phyloP scores from a whole-genome alignment of 2,888 invertebrate genomes.

The Caenorhabditis sinica region DNA sequence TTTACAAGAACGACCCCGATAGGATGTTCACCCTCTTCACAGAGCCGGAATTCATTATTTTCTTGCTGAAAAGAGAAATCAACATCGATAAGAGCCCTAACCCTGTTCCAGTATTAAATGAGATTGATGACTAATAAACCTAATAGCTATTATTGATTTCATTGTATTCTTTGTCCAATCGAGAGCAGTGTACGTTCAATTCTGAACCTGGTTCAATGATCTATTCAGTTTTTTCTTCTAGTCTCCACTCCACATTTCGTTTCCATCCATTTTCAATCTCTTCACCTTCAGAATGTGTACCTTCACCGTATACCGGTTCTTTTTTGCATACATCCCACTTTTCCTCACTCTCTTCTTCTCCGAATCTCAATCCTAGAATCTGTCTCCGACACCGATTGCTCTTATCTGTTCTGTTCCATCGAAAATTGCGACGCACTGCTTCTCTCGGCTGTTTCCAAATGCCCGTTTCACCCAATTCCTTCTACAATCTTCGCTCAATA shows the following conservation, averaged over 20 bases:
- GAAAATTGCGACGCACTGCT: constrained; percentile 27
- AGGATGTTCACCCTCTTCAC: constrained; percentile 22
- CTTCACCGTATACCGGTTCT: constrained; percentile 21
- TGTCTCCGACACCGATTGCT: constrained; percentile 21
- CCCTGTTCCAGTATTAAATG: constrained; percentile 6
- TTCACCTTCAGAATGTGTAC: constrained; percentile 22
- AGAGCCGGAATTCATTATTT: constrained; percentile 10
- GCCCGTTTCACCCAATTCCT: constrained; percentile 19
- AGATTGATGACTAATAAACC: background rate
- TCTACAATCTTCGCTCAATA: constrained; percentile 29
- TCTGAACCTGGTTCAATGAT: background rate
- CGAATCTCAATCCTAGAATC: constrained; percentile 29
- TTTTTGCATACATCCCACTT: constrained; percentile 13
- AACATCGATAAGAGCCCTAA: background rate
- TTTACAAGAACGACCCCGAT: constrained; percentile 3
- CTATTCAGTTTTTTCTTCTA: background rate
- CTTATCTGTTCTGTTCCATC: constrained; percentile 35
- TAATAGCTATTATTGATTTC: no score
- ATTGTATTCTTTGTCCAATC: background rate
- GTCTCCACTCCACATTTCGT: background rate
- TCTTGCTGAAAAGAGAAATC: constrained; percentile 20
- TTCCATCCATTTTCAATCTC: background rate
- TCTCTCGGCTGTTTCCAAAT: background rate
- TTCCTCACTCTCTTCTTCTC: constrained; percentile 1
- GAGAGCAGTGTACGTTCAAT: background rate